These are phyloP conservation scores for Rachycentron canadum DNA, from an alignment of 2,797 vertebrate genomes.

Conservation along the genomic window DNA sequence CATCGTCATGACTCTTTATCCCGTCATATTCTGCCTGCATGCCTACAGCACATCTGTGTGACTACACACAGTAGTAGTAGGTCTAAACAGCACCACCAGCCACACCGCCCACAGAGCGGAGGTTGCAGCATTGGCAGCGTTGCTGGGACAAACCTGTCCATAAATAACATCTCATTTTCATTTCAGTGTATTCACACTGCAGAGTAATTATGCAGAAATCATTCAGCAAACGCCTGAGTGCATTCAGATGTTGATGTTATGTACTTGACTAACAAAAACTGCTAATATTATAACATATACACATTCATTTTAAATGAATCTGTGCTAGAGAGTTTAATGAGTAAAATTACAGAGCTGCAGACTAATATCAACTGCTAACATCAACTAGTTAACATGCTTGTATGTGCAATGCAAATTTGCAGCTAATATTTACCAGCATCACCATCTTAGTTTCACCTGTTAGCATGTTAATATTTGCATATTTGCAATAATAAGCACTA, in stretches of 20 bases:
- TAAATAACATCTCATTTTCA: slow-evolving; percentile 78
- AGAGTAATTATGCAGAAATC: slow-evolving; percentile 53
- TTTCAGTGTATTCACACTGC: slow-evolving; percentile 57
- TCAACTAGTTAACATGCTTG: background rate
- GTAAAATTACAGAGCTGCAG: slow-evolving; percentile 14
- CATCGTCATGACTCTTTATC: slow-evolving; percentile 36
- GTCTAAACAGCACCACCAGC: slow-evolving; percentile 68
- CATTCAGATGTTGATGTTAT: slow-evolving; percentile 41
- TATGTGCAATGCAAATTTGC: background rate
- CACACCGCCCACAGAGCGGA: slow-evolving; percentile 72
- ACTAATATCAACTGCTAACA: slow-evolving; percentile 4
- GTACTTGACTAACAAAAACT: slow-evolving; percentile 33
- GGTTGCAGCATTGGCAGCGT: slow-evolving; percentile 73
- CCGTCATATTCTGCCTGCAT: slow-evolving; percentile 29
- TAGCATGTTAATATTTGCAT: background rate
- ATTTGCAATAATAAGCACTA: background rate
- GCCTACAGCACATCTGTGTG: slow-evolving; percentile 49
- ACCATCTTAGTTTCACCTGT: background rate
- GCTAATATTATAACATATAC: slow-evolving; percentile 1
- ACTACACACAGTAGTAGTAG: slow-evolving; percentile 57
- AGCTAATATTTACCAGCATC: background rate
- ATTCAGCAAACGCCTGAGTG: slow-evolving; percentile 22
- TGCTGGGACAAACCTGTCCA: slow-evolving; percentile 69
- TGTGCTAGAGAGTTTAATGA: background rate
- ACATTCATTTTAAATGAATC: background rate